Evolutionary conservation across 2,888 invertebrate species (phyloP).

Genomic region (Chaetogeoica ovagalla): DNA sequence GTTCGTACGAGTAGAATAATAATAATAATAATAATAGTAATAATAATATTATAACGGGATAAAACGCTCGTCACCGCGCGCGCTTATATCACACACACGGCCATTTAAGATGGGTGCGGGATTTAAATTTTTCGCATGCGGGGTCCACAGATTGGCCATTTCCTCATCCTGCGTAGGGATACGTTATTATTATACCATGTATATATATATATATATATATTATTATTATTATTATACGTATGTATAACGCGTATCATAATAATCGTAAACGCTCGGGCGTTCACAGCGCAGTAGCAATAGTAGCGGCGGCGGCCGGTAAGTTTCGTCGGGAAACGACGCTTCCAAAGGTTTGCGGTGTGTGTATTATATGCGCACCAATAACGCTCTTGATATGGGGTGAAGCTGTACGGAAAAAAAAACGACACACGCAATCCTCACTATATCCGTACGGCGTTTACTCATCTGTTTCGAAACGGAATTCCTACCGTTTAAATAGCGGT

Average conservation of each 20-base stretch:
- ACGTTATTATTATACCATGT: not conserved
- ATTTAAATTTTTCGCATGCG: constrained; percentile 52
- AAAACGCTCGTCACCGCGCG: too few species aligned
- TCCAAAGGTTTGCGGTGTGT: too few species aligned
- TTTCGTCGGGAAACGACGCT: too few species aligned
- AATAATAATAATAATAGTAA: too few species aligned
- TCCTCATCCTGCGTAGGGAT: constrained; percentile 46
- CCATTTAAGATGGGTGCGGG: constrained; percentile 42
- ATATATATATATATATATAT: not conserved
- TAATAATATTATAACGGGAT: too few species aligned
- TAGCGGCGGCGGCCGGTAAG: too few species aligned
- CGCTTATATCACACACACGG: not conserved
- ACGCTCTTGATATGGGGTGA: not conserved
- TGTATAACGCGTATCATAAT: too few species aligned
- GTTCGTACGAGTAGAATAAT: too few species aligned
- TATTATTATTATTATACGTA: not conserved
- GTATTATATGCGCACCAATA: too few species aligned
- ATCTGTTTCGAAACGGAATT: not conserved
- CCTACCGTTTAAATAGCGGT: constrained; percentile 39
- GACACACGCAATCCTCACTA: too few species aligned
- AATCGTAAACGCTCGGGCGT: not conserved
- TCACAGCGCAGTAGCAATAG: too few species aligned
- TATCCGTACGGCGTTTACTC: too few species aligned
- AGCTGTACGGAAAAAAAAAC: not conserved
- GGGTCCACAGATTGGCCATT: constrained; percentile 49